Evolutionary conservation across 2,888 invertebrate species (phyloP).

Genomic region (Eilema griseolum): DNA sequence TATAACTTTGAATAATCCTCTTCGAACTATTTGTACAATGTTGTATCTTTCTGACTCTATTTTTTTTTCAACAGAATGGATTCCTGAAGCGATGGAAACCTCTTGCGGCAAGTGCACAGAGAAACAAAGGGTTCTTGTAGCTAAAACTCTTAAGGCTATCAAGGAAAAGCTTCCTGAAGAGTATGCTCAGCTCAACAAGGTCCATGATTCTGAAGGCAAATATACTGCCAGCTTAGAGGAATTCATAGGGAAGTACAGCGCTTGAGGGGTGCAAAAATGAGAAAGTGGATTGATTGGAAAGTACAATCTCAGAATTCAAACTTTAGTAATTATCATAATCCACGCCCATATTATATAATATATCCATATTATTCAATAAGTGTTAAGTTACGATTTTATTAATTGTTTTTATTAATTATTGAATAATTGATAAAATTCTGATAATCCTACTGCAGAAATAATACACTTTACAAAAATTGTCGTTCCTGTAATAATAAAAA

Average conservation of each 20-base stretch:
- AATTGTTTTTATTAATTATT: not conserved
- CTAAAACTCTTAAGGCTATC: conserved; percentile 86
- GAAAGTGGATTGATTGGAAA: not conserved
- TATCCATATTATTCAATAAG: too few species aligned
- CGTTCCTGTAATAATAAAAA: not conserved
- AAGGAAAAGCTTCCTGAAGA: conserved; percentile 73
- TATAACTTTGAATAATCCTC: too few species aligned
- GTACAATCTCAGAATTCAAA: not conserved
- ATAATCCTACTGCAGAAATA: not conserved
- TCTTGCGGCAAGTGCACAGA: conserved; percentile 88
- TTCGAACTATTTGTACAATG: too few species aligned
- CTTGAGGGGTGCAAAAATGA: not conserved
- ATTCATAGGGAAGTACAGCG: not conserved
- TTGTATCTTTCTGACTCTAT: too few species aligned
- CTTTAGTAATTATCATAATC: not conserved
- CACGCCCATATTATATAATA: not conserved
- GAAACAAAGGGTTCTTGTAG: conserved; percentile 82
- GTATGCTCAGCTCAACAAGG: conserved; percentile 8
- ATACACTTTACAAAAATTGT: not conserved
- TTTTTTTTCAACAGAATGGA: conserved; percentile 51
- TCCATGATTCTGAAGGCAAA: conserved; percentile 14
- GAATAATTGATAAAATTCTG: not conserved
- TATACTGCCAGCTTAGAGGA: not conserved
- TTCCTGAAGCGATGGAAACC: conserved; percentile 65
- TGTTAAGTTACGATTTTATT: not conserved